Evolutionary conservation across 2,113 vertebrate species (phyloP), one percentile per base, ranked within the genome.

Genomic region (Pavo muticus): DNA sequence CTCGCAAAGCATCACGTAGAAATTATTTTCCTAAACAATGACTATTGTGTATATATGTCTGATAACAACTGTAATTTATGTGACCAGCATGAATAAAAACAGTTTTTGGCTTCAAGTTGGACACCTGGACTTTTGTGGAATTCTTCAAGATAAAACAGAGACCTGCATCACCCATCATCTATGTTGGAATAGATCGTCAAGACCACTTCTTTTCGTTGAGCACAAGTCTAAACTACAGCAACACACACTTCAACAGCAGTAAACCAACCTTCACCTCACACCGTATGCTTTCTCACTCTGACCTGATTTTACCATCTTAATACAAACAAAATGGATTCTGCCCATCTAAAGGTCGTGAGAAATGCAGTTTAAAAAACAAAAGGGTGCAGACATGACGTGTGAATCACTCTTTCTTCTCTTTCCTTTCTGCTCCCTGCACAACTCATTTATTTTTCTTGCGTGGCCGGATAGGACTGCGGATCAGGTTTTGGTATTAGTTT

Each of bases 41-140:
- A 29, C 25, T 60, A 16, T 11, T 83, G 6, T 94, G 87, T 95
- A 90, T 54, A 88, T 91, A 91, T 27, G 30, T 70, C 18, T 70
- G 21, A 23, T 39, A 65, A 81, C 57, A 64, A 30, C 88, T 96
- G 70, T 96, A 95, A 92, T 73, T 95, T 95, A 88, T 88, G 69
- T 60, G n/a, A 87, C 16, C 25, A 68, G 11, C 48, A 88, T 45
- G 35, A 96, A 96, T 95, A 96, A 97, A 96, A 72, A 1, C 45
- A 59, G 40, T 61, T 65, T 79, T 91, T 87, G 54, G 48, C 70
- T 81, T 91, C 52, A 60, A 84, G n/a, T 7, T 75, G 27, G 23
- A 72, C 61, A 29, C 14, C 1, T 2, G 0, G 72, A 40, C 40
- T 68, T 61, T 5, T 45, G 75, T n/a, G 69, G 12, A 30, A 35